These are phyloP conservation scores for Nemoura dubitans DNA, from an alignment of 2,888 invertebrate genomes.

Conservation along the genomic window DNA sequence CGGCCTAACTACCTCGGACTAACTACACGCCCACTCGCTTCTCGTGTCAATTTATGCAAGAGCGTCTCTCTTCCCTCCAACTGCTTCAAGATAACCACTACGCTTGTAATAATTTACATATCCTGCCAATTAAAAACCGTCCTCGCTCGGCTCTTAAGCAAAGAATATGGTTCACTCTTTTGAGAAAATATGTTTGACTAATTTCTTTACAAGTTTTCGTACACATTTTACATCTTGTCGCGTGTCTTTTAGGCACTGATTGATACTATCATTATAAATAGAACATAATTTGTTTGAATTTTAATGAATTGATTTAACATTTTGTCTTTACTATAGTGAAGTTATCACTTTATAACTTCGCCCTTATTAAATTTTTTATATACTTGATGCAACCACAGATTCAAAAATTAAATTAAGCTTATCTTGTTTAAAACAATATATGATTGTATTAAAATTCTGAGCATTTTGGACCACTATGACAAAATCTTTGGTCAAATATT, in stretches of 20 bases:
- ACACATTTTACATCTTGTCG: constrained; percentile 9
- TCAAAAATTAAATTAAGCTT: too few relatives aligned
- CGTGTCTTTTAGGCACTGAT: neutral
- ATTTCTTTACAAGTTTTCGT: neutral
- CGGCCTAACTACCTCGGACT: too few relatives aligned
- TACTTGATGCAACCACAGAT: too few relatives aligned
- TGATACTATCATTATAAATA: neutral
- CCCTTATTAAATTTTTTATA: too few relatives aligned
- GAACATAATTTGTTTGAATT: neutral
- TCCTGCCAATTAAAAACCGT: constrained; percentile 36
- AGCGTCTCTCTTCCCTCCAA: constrained; percentile 31
- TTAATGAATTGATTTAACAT: neutral
- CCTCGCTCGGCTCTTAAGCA: neutral
- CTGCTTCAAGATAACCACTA: constrained; percentile 40
- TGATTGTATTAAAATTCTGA: too few relatives aligned
- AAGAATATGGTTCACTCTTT: neutral
- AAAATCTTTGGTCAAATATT: too few relatives aligned
- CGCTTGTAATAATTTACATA: constrained; percentile 38
- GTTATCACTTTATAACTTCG: too few relatives aligned
- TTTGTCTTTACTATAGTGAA: neutral
- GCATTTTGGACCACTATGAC: too few relatives aligned
- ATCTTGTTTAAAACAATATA: too few relatives aligned
- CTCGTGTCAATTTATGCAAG: constrained; percentile 25
- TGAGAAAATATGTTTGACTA: constrained; percentile 12
- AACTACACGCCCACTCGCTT: neutral